These are phyloP conservation scores for Natrix natrix DNA, from an alignment of 2,797 vertebrate genomes.

Conservation along the genomic window DNA sequence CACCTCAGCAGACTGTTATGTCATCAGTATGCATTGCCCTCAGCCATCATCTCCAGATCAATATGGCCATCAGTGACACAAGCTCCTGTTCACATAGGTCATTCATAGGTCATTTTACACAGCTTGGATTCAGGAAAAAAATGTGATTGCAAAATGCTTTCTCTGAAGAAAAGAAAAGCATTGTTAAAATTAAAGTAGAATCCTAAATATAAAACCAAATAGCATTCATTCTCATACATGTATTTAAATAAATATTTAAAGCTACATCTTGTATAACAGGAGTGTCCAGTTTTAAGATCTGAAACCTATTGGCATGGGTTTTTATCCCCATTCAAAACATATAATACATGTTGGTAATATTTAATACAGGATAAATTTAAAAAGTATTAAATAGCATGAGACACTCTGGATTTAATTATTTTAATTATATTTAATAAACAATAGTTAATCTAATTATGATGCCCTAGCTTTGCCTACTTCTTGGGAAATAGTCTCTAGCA, in stretches of 20 bases:
- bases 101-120: slow-evolving; percentile 68
- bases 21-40: slow-evolving; percentile 66
- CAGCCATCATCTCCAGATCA: slow-evolving; percentile 71
- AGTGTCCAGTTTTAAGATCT: not conserved
- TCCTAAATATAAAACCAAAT: slow-evolving; percentile 51
- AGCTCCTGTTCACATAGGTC: slow-evolving; percentile 64
- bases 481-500: not conserved
- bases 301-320: not conserved
- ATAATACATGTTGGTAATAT: not conserved
- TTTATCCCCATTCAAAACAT: not conserved
- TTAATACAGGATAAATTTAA: not conserved
- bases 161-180: slow-evolving; percentile 43
- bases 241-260: slow-evolving; percentile 49
- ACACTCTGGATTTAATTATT: not conserved
- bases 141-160: slow-evolving; percentile 48
- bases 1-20: slow-evolving; percentile 60
- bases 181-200: slow-evolving; percentile 53
- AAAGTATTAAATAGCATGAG: not conserved
- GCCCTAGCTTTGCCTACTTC: not conserved
- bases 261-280: not conserved
- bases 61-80: slow-evolving; percentile 68
- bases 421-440: not conserved
- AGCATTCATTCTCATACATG: slow-evolving; percentile 55
- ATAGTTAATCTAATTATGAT: not conserved
- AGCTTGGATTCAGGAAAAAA: slow-evolving; percentile 55